Evolutionary conservation across 2,888 invertebrate genomes (phyloP), one percentile per base, ranked within the genome.

Genomic region (Platerodrilus igneus): DNA sequence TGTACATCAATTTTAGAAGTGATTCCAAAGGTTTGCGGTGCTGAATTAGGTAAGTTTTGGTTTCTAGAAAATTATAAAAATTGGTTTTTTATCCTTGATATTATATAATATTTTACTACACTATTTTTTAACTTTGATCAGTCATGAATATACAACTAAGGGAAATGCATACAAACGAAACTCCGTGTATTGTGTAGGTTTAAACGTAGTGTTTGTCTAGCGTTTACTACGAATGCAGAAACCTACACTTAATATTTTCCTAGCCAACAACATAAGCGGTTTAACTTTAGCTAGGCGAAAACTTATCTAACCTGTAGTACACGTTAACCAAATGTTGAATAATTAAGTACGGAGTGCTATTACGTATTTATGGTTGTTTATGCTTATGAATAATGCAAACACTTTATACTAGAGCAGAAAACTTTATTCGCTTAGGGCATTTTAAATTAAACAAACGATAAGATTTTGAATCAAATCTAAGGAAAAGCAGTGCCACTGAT

Each of bases 1-100:
- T 92, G 92, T 72, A 86, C 87, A 52, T 86, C 90, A 49, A 90
- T 91, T 67, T 71, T 91, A 65, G 89, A 90, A 72, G 88, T 91
- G 62, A 89, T 91, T 64, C 90, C 90, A 37, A 78, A 90, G 58
- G 89, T 91, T 56, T 92, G 91, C 69, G 91, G 91, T 50, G 85
- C 87, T 51, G 90, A 90, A 76, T 81, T 87, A 67, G 90, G 91
- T 91, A 19, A 19, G 19, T 19, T 19, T 19, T 19, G 7, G 5
- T 19, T 19, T 7, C 19, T 19, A 5, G 19, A 19, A 7, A 19
- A 19, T 6, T 5, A 19, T 18, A 15, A 37, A 35, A 27, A 14
- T 35, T n/a, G n/a, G n/a, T n/a, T n/a, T n/a, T n/a, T n/a, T n/a
- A n/a, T n/a, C n/a, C n/a, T n/a, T n/a, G n/a, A n/a, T n/a, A n/a